phyloP scores from a whole-genome alignment of 2,113 vertebrate genomes.

The Chaenocephalus aceratus region DNA sequence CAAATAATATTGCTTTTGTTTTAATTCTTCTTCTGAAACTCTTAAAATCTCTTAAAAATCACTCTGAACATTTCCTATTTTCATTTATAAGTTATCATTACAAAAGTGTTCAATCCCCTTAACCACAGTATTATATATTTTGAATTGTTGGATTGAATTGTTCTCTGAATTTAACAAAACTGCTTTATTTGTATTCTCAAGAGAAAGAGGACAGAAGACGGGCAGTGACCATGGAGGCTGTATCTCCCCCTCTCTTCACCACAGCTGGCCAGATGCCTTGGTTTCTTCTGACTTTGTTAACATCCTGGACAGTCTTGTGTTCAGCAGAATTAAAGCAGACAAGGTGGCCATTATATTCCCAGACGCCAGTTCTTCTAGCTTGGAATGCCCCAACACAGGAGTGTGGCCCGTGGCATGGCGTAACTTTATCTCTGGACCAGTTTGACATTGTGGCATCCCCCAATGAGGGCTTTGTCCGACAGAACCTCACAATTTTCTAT shows the following conservation, averaged over 20 bases:
- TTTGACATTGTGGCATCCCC: slow-evolving; percentile 85
- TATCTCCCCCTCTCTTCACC: slow-evolving; percentile 28
- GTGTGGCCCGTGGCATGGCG: slow-evolving; percentile 76
- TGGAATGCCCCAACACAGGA: slow-evolving; percentile 89
- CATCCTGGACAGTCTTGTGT: slow-evolving; percentile 62
- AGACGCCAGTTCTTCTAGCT: slow-evolving; percentile 84
- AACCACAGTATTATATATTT: not conserved
- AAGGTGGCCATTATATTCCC: slow-evolving; percentile 82
- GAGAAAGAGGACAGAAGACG: slow-evolving; percentile 51
- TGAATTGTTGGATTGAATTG: not conserved
- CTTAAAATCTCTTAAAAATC: not conserved
- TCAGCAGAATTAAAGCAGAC: slow-evolving; percentile 80
- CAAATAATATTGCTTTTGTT: not conserved
- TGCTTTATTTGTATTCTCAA: slow-evolving; percentile 36
- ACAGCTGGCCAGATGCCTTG: slow-evolving; percentile 46
- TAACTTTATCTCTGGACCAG: slow-evolving; percentile 78
- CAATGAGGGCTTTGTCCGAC: slow-evolving; percentile 85
- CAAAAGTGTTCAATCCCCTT: not conserved
- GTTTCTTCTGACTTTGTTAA: slow-evolving; percentile 67
- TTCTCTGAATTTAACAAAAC: not conserved
- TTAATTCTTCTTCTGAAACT: not conserved
- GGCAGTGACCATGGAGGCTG: slow-evolving; percentile 62
- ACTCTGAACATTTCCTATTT: not conserved
- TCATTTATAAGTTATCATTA: not conserved
- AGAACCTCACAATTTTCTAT: slow-evolving; percentile 89